A percentile compares a stretch with the other conserved stretches of the same genome.
These are phyloP conservation scores for Harpegnathos saltator DNA, from an alignment of 1,140 invertebrate genomes.

Conservation along the genomic window DNA sequence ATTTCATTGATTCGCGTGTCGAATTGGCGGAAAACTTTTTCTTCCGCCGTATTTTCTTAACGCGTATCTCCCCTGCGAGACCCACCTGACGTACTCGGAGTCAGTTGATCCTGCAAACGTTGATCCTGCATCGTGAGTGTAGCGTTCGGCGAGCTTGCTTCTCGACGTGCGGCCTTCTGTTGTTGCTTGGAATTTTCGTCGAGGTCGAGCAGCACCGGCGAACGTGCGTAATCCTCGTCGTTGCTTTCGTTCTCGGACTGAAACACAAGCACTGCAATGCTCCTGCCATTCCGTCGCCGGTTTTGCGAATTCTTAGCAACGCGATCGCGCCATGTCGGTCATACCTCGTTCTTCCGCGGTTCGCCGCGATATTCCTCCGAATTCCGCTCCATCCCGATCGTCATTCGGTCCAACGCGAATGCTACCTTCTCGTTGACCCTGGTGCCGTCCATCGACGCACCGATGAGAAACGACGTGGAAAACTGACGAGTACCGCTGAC, in stretches of 20 bases:
- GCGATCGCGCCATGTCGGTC: neutral
- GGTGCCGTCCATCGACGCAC: conserved; percentile 43
- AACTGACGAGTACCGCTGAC: conserved; percentile 31
- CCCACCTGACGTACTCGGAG: conserved; percentile 30
- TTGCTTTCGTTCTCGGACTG: conserved; percentile 83
- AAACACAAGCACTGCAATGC: conserved; percentile 31
- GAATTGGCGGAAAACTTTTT: neutral
- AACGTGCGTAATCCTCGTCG: conserved; percentile 79
- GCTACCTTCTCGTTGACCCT: conserved; percentile 32
- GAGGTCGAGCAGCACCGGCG: conserved; percentile 82
- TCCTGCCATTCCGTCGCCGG: neutral
- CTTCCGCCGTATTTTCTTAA: neutral
- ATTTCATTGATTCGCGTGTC: too few species aligned
- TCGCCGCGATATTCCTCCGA: conserved; percentile 59
- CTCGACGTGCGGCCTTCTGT: conserved; percentile 61
- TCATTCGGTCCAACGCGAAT: conserved; percentile 19
- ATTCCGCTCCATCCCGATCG: conserved; percentile 60
- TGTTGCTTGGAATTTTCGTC: conserved; percentile 83
- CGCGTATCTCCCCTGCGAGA: neutral
- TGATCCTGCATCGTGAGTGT: conserved; percentile 34
- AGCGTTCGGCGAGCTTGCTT: conserved; percentile 24
- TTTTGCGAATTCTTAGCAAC: neutral
- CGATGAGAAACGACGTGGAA: conserved; percentile 50
- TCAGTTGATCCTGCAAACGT: conserved; percentile 65
- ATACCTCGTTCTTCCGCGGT: conserved; percentile 64